Evolutionary conservation across 2,888 invertebrate genomes (phyloP).

Genomic region (Noctuana brunneofusca): DNA sequence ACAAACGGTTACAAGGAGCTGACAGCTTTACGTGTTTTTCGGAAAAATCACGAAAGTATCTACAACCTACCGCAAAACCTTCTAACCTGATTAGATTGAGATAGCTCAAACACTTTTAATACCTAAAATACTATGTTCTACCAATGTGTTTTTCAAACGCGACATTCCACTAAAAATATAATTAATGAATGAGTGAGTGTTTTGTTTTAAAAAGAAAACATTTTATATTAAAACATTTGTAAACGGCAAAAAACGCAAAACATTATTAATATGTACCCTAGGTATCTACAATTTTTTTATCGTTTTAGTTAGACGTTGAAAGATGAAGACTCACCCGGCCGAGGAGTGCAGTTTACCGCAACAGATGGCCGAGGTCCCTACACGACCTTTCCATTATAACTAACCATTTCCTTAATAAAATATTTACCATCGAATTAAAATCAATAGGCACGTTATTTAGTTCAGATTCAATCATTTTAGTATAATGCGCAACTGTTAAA

Average conservation of each 20-base stretch:
- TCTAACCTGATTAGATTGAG: neutral
- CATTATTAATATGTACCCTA: no score
- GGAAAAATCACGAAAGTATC: neutral
- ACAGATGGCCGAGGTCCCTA: slow-evolving; percentile 65
- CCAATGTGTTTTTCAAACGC: no score
- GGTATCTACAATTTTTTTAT: no score
- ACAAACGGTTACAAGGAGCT: neutral
- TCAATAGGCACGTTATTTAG: no score
- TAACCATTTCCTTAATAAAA: neutral
- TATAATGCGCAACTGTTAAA: no score
- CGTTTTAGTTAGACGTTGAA: slow-evolving; percentile 66
- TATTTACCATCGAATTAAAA: neutral
- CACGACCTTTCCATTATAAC: slow-evolving; percentile 33
- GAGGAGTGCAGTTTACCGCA: slow-evolving; percentile 65
- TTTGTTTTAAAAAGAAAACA: no score
- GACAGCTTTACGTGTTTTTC: slow-evolving; percentile 2
- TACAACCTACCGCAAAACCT: neutral
- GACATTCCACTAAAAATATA: neutral
- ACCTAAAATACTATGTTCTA: neutral
- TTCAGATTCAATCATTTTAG: no score
- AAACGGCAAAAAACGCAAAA: no score
- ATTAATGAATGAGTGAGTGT: no score
- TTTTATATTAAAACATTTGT: no score
- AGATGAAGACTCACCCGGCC: slow-evolving; percentile 60
- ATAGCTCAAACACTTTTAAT: neutral